Base-by-base conservation (phyloP, 2,888 invertebrate genomes). In the Heliconius ismenius region DNA sequence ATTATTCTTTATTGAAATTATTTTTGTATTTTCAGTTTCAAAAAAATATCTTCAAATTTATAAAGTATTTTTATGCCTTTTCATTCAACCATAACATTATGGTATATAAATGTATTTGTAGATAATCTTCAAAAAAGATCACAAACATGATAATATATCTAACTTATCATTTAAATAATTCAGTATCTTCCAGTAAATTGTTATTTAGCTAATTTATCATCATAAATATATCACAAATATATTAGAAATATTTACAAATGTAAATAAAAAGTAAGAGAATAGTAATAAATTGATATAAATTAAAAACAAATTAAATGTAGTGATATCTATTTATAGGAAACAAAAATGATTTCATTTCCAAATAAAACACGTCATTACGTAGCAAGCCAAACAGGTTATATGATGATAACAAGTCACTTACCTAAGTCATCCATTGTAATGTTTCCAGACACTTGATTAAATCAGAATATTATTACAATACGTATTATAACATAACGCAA, bases 371-470 rank as follows among this genome's bases (percentile, higher is more conserved):
- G 92, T 92, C 92, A 92, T 83, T 82, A 77, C 81, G 84, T 83
- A 86, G 85, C 85, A 86, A 83, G 83, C 76, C 81, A 91, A 93
- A 93, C 93, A 91, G 92, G 93, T 93, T 93, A 92, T 93, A 92
- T 75, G 78, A 73, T 90, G 89, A 91, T 92, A 91, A 90, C 88
- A 88, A 83, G 81, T 78, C 75, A 92, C 94, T 92, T 84, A 94
- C 94, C 94, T 83, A 94, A 88, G 88, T 94, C 94, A 84, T 94
- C 94, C 94, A 94, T 94, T 82, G 82, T 83, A 76, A 82, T 58
- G 32, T 81, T 70, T 79, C 78, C 80, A 83, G 81, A 84, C 85
- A 85, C 82, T 82, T 81, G 78, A 84, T 11, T 18, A 58, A 36
- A 28, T 26, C n/a, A 6, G 36, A 58, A 58, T 63, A 39, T 60